Evolutionary conservation across 1,140 invertebrate genomes (phyloP).

Genomic region (Procambarus virginalis): DNA sequence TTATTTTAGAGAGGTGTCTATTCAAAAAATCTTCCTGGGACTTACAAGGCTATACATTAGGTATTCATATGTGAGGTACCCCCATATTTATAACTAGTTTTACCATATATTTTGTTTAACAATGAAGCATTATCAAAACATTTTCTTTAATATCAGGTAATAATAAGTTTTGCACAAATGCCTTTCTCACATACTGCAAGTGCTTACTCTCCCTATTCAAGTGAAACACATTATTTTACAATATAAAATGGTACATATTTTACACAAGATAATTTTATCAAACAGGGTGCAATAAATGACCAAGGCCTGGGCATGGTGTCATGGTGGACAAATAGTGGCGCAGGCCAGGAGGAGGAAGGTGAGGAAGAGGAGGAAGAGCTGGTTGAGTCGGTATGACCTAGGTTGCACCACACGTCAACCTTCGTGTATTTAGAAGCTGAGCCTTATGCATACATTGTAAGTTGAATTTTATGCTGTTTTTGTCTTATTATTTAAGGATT

Average conservation of each 20-base stretch:
- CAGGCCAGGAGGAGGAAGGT: conserved; percentile 13
- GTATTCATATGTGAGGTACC: too few relatives aligned
- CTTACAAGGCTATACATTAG: too few relatives aligned
- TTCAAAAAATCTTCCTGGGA: too few relatives aligned
- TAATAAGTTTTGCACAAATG: too few relatives aligned
- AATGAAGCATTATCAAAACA: too few relatives aligned
- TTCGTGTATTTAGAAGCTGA: neutral
- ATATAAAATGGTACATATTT: neutral
- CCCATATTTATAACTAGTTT: too few relatives aligned
- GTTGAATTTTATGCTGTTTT: neutral
- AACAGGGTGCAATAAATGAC: conserved; percentile 90
- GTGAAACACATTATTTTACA: too few relatives aligned
- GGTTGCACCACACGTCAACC: neutral
- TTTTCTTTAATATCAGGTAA: too few relatives aligned
- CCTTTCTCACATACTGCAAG: too few relatives aligned
- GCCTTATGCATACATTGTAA: neutral
- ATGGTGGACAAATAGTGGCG: conserved; percentile 83
- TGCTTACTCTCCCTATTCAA: too few relatives aligned
- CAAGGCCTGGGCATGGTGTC: conserved; percentile 89
- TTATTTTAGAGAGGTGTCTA: too few relatives aligned
- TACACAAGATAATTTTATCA: conserved; percentile 64
- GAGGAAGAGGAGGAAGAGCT: conserved; percentile 30
- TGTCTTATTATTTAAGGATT: neutral
- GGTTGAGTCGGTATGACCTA: conserved; percentile 40
- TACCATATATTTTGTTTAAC: too few relatives aligned